Base-by-base conservation (phyloP, 2,888 invertebrate species). In the Erebia aethiops region DNA sequence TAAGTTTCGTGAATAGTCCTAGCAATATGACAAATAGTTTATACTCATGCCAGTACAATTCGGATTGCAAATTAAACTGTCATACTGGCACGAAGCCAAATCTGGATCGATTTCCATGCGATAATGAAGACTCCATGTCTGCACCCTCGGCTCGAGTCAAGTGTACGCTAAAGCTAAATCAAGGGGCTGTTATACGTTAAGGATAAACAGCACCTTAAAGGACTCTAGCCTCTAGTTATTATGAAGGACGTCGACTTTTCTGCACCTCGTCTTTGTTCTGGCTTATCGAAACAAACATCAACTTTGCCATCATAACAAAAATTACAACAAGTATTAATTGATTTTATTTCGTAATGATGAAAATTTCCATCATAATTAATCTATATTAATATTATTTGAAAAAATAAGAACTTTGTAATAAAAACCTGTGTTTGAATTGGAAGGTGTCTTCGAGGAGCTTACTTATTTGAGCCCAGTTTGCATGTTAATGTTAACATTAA, bases 41-140 rank as follows among this genome's bases (percentile, higher is more conserved):
- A n/a, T n/a, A 52, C 10, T 63, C 16, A 35, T n/a, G 41, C 26
- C 62, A 61, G 1, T 35, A 35, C 16, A 41, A 21, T 49, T 71
- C 58, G 11, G 51, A 51, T 14, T 62, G 41, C 54, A 46, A 52
- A 64, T 52, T 58, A 71, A 64, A 14, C 26, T 62, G 14, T 11
- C 7, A 65, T 21, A 57, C 56, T 72, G 72, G 69, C 54, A 43
- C 21, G 21, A 14, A 16, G 65, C 66, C 69, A 72, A 61, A 14
- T 11, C 16, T 54, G 65, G 60, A 69, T 60, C 64, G 68, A 71
- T 71, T 64, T 64, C 13, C 66, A n/a, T 16, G 46, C 18, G 66
- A 56, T 67, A 62, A 71, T 71, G 67, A 71, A 62, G 46, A 18
- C 67, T 57, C 54, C 35, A 13, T 49, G 54, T 66, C 66, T 41